Percentiles rank a stretch among this genome's conserved stretches.
Evolutionary conservation across 2,888 invertebrate genomes (phyloP).

Genomic region (Dioctria linearis): DNA sequence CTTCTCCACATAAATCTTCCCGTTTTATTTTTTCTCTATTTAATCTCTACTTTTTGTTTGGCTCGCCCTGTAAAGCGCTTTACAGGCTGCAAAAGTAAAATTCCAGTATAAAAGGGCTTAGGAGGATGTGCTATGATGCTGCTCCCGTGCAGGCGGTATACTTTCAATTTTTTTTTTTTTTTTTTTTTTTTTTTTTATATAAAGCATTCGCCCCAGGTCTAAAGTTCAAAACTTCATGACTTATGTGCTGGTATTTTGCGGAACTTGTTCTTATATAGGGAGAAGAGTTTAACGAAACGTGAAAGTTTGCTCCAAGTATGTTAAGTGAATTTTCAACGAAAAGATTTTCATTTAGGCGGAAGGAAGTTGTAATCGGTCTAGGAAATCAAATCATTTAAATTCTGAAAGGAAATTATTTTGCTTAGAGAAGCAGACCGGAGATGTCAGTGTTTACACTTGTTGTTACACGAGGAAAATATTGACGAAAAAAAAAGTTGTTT

Average conservation of each 20-base stretch:
- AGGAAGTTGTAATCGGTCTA: constrained; percentile 52
- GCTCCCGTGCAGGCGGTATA: not conserved
- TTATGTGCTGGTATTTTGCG: constrained; percentile 48
- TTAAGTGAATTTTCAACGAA: constrained; percentile 52
- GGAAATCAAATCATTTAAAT: constrained; percentile 52
- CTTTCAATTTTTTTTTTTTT: constrained; percentile 32
- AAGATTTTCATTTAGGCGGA: constrained; percentile 51
- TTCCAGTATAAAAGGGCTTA: constrained; percentile 29
- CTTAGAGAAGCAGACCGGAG: constrained; percentile 16
- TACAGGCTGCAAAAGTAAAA: constrained; percentile 46
- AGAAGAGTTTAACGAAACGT: constrained; percentile 51
- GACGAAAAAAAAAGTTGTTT: not conserved
- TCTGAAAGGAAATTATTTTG: constrained; percentile 43
- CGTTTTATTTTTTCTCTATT: constrained; percentile 17
- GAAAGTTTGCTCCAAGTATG: constrained; percentile 51
- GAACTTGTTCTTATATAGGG: constrained; percentile 21
- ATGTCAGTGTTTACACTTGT: constrained; percentile 38
- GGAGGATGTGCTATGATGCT: not conserved
- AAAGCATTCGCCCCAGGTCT: constrained; percentile 48
- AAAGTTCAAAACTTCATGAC: constrained; percentile 50
- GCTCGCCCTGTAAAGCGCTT: constrained; percentile 15
- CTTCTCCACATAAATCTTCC: constrained; percentile 40
- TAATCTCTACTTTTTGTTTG: constrained; percentile 16
- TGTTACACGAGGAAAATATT: not conserved
- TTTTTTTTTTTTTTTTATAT: not conserved